Evolutionary conservation across 2,113 vertebrate genomes (phyloP), one percentile per base, ranked within the genome.

Genomic region (Leucosticte australis): DNA sequence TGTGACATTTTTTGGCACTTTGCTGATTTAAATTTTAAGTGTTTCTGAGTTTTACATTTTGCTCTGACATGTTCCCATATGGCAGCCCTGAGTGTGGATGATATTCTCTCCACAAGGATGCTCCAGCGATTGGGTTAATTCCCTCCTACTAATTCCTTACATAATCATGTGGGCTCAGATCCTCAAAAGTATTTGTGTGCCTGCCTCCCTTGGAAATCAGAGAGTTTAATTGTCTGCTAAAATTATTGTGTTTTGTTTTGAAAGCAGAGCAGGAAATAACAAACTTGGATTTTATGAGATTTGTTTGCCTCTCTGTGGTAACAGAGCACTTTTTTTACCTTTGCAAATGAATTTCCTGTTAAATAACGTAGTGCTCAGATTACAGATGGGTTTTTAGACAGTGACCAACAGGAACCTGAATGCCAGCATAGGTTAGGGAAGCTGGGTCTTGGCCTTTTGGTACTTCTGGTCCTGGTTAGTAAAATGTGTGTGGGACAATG

Each of bases 191-290:
- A 93, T 94, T 96, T 96, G 83, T 90, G 33, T 77, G 94, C 90
- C 55, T 90, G 83, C 73, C 76, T 95, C 82, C 64, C 79, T 84
- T 96, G 89, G 86, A 96, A 97, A 91, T 95, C 76, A 81, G 64
- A 56, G 89, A 97, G 64, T 87, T 91, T 91, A 95, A 96, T 97
- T 96, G 89, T 97, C 96, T 97, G 73, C 94, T 92, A 81, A 92
- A 97, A 94, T 95, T 81, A 92, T 41, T 94, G 60, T 96, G 79
- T 94, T 96, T 90, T 97, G 96, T 96, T 97, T 96, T 96, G 89
- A 97, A 96, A 95, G 86, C 91, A 87, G 76, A 93, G 74, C 69
- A 96, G 92, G 94, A 97, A 97, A 92, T 94, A 94, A 93, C 85
- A 94, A 97, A 97, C 83, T 92, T 87, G 83, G 69, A 26, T 70